Conservation (phyloP, 2,113 vertebrate species). For the Coreoperca whiteheadi region DNA sequence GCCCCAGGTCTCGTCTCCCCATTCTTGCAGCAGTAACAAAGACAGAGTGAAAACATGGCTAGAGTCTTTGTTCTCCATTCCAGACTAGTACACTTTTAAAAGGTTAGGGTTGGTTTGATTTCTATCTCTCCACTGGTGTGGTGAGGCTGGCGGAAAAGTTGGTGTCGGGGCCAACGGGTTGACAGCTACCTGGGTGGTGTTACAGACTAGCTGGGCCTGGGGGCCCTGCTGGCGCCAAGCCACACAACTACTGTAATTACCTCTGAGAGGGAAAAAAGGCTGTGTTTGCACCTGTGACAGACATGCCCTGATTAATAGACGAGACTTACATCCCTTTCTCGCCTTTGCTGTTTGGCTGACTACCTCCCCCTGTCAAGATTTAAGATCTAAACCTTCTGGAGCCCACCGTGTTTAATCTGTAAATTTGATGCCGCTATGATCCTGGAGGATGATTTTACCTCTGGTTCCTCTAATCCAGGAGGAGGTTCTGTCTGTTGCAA, state of each 20-base stretch:
- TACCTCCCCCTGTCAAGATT: slow-evolving; percentile 60
- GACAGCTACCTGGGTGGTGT: slow-evolving; percentile 83
- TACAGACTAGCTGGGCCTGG: slow-evolving; percentile 67
- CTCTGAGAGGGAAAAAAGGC: slow-evolving; percentile 55
- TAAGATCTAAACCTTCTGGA: slow-evolving; percentile 68
- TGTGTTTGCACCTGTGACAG: slow-evolving; percentile 77
- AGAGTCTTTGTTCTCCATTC: slow-evolving; percentile 62
- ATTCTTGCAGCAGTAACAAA: slow-evolving; percentile 56
- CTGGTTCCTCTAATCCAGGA: slow-evolving; percentile 45
- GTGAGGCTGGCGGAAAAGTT: slow-evolving; percentile 63
- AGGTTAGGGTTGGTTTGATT: slow-evolving; percentile 77
- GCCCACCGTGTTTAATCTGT: slow-evolving; percentile 62
- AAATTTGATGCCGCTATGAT: slow-evolving; percentile 54
- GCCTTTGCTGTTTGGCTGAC: slow-evolving; percentile 63
- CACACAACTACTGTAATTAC: slow-evolving; percentile 83
- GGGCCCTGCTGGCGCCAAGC: slow-evolving; percentile 75
- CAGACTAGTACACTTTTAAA: slow-evolving; percentile 72
- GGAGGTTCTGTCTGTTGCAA: slow-evolving; percentile 22
- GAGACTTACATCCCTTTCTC: slow-evolving; percentile 58
- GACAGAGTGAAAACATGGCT: slow-evolving; percentile 64
- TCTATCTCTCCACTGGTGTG: slow-evolving; percentile 66
- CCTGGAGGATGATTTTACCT: slow-evolving; percentile 55
- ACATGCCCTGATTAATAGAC: slow-evolving; percentile 79
- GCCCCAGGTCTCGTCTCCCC: slow-evolving; percentile 56
- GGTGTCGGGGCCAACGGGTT: slow-evolving; percentile 70